A percentile compares a stretch with the other conserved stretches of the same genome.
phyloP scores from a whole-genome alignment of 2,888 invertebrate genomes.

The Drosophila robusta region DNA sequence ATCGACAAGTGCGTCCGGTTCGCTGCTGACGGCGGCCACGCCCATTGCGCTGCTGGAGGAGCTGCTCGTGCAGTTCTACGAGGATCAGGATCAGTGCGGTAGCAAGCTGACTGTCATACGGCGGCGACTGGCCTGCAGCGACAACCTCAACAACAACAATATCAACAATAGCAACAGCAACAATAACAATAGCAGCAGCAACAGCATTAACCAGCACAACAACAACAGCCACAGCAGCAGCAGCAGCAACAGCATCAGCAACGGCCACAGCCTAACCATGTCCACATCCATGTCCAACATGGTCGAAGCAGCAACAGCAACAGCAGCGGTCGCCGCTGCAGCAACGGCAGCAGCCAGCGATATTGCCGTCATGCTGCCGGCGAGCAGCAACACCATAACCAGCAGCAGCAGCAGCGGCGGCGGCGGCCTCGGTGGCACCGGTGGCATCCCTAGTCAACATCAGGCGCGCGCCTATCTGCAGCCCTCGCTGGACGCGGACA shows the following conservation, averaged over 20 bases:
- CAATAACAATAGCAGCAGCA: slow-evolving; percentile 23
- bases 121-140: slow-evolving; percentile 55
- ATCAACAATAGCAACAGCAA: slow-evolving; percentile 26
- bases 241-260: slow-evolving; percentile 59
- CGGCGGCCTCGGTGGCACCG: slow-evolving; percentile 3
- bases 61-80: slow-evolving; percentile 84
- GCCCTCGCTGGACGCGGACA: slow-evolving; percentile 59
- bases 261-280: slow-evolving; percentile 58
- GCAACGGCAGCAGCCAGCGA: slow-evolving; percentile 24
- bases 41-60: slow-evolving; percentile 82
- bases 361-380: slow-evolving; percentile 16
- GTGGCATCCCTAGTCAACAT: slow-evolving; percentile 26
- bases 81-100: slow-evolving; percentile 82
- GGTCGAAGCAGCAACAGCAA: slow-evolving; percentile 46
- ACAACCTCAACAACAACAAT: slow-evolving; percentile 48
- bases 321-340: slow-evolving; percentile 20
- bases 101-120: slow-evolving; percentile 81
- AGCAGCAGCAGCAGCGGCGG: slow-evolving; percentile 28
- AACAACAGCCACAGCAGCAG: slow-evolving; percentile 34
- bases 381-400: slow-evolving; percentile 26
- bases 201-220: slow-evolving; percentile 43
- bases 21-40: slow-evolving; percentile 42
- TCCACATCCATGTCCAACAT: slow-evolving; percentile 67
- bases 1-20: slow-evolving; percentile 32
- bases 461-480: slow-evolving; percentile 50